Conservation (phyloP, 2,888 invertebrate species). For the Melinaea marsaeus region DNA sequence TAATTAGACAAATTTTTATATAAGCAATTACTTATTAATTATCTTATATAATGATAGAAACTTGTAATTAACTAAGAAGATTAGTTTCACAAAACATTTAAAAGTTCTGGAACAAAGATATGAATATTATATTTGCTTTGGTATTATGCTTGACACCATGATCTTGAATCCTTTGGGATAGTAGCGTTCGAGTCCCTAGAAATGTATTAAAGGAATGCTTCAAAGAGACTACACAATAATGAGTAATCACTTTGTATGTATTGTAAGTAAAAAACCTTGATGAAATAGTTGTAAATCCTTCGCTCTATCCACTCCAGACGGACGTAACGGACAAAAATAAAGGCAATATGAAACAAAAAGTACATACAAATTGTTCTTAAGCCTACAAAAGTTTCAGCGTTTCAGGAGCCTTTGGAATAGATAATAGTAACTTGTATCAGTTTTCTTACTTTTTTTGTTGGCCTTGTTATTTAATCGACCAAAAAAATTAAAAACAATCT, state of each 20-base stretch:
- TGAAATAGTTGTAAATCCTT: slow-evolving; percentile 12
- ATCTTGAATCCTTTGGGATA: slow-evolving; percentile 20
- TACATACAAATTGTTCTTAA: slow-evolving; percentile 14
- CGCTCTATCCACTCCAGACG: slow-evolving; percentile 14
- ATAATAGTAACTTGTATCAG: not conserved
- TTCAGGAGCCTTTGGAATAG: not conserved
- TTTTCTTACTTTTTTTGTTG: no score
- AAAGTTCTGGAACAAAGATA: no score
- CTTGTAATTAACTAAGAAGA: not conserved
- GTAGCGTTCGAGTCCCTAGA: slow-evolving; percentile 7
- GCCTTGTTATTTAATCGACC: no score
- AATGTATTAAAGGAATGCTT: not conserved
- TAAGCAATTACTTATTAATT: no score
- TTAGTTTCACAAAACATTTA: no score
- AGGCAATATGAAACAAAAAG: slow-evolving; percentile 7
- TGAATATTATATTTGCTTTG: no score
- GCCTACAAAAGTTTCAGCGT: not conserved
- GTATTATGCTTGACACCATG: no score
- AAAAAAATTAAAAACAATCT: no score
- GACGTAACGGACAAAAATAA: slow-evolving; percentile 15
- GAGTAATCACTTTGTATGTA: slow-evolving; percentile 11
- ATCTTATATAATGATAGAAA: no score
- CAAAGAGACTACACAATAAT: not conserved
- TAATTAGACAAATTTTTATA: no score
- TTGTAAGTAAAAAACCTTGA: slow-evolving; percentile 16